A percentile compares a stretch with the other conserved stretches of the same genome.
Evolutionary conservation across 1,140 invertebrate species (phyloP).

Genomic region (Pseudoatta argentina): DNA sequence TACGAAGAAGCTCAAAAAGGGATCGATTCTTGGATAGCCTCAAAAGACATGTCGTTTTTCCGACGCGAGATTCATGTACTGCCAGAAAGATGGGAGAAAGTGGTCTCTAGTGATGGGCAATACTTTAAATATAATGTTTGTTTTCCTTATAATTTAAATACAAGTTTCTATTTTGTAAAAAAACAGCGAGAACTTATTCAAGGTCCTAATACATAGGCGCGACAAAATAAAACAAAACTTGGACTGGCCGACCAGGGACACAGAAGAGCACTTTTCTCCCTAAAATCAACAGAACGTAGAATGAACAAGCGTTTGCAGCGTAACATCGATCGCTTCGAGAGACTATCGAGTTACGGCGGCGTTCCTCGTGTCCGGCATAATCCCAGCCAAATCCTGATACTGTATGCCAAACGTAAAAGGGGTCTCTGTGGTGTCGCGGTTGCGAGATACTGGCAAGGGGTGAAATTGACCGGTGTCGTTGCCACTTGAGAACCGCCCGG

Average conservation of each 20-base stretch:
- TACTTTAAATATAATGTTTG: too few relatives aligned
- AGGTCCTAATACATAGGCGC: background rate
- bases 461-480: constrained; percentile 79
- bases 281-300: constrained; percentile 37
- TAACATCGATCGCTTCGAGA: constrained; percentile 64
- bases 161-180: too few relatives aligned
- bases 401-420: constrained; percentile 72
- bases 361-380: constrained; percentile 66
- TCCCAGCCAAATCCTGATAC: constrained; percentile 72
- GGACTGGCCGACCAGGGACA: background rate
- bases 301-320: constrained; percentile 30
- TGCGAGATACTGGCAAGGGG: constrained; percentile 58
- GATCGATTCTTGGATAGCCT: too few relatives aligned
- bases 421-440: constrained; percentile 73
- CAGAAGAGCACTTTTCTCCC: constrained; percentile 20
- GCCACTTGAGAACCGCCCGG: constrained; percentile 77
- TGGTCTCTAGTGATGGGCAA: too few relatives aligned
- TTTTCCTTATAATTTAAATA: too few relatives aligned
- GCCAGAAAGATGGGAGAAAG: too few relatives aligned
- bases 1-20: too few relatives aligned
- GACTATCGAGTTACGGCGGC: constrained; percentile 67
- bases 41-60: too few relatives aligned
- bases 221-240: background rate
- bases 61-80: too few relatives aligned
- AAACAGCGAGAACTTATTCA: too few relatives aligned